These are phyloP conservation scores for Drosophila lutescens DNA, from an alignment of 2,888 invertebrate genomes.

Conservation along the genomic window DNA sequence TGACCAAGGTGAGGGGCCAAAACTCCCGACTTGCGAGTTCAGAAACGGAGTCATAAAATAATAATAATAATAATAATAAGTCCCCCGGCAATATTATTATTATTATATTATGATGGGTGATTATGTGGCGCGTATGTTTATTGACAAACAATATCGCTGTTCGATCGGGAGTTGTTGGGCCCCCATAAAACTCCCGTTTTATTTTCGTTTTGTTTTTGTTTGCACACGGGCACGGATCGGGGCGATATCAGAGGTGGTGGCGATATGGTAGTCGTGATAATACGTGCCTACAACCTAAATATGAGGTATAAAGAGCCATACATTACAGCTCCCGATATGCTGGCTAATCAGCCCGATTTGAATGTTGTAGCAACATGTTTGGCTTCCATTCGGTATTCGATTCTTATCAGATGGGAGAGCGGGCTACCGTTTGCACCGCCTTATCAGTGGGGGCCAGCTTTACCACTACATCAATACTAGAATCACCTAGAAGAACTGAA, in stretches of 20 bases:
- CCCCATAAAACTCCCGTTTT: slow-evolving; percentile 52
- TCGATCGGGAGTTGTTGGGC: slow-evolving; percentile 40
- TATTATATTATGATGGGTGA: slow-evolving; percentile 70
- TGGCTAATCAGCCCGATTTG: slow-evolving; percentile 38
- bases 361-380: slow-evolving; percentile 39
- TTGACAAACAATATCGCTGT: slow-evolving; percentile 65
- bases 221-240: slow-evolving; percentile 25
- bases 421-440: slow-evolving; percentile 35
- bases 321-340: slow-evolving; percentile 14
- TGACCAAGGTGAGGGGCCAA: slow-evolving; percentile 17
- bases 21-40: slow-evolving; percentile 1
- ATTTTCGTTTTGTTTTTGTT: slow-evolving; percentile 29
- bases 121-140: slow-evolving; percentile 79
- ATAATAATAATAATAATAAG: slow-evolving; percentile 49
- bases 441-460: slow-evolving; percentile 18
- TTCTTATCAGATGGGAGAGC: slow-evolving; percentile 35
- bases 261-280: slow-evolving; percentile 43
- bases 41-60: slow-evolving; percentile 47
- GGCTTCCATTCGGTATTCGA: slow-evolving; percentile 11
- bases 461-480: neutral
- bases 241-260: slow-evolving; percentile 20
- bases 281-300: slow-evolving; percentile 48
- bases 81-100: slow-evolving; percentile 50
- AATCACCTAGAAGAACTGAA: neutral
- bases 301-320: slow-evolving; percentile 5